phyloP scores from a whole-genome alignment of 2,797 vertebrate species.

The Lophius americanus region DNA sequence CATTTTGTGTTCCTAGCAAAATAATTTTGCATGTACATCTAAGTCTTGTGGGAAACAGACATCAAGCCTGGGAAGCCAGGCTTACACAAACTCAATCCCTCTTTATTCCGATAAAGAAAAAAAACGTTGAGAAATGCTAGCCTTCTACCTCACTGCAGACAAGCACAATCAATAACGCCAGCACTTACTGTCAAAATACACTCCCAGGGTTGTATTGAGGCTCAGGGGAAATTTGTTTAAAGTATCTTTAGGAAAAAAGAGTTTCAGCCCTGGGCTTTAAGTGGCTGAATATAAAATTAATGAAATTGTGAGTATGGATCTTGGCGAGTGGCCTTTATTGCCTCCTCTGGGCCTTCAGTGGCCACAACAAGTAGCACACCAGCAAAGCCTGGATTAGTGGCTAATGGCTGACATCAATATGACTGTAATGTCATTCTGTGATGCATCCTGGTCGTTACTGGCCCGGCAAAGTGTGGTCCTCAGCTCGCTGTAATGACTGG shows the following conservation, averaged over 20 bases:
- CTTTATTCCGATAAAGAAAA: constrained; percentile 44
- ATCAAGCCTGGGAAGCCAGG: neutral
- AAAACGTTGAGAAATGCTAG: constrained; percentile 41
- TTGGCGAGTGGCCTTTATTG: constrained; percentile 82
- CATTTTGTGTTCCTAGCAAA: neutral
- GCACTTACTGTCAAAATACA: constrained; percentile 65
- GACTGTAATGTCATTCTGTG: constrained; percentile 82
- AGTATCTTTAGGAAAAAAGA: constrained; percentile 60
- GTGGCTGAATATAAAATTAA: constrained; percentile 81
- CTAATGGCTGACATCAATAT: constrained; percentile 85
- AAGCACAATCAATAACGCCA: constrained; percentile 65
- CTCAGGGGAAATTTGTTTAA: constrained; percentile 73
- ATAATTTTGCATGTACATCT: neutral
- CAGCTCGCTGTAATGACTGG: constrained; percentile 73
- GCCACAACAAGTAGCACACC: constrained; percentile 68
- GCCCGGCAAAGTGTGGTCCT: constrained; percentile 67
- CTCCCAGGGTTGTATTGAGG: constrained; percentile 53
- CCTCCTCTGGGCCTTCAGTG: constrained; percentile 63
- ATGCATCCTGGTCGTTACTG: constrained; percentile 80
- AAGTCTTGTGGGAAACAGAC: constrained; percentile 12
- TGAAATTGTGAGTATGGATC: constrained; percentile 81
- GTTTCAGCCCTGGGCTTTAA: constrained; percentile 76
- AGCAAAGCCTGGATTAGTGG: constrained; percentile 69
- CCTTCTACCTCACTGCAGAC: constrained; percentile 60
- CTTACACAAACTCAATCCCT: constrained; percentile 8